phyloP scores from a whole-genome alignment of 2,888 invertebrate species.

The Dione vanillae region DNA sequence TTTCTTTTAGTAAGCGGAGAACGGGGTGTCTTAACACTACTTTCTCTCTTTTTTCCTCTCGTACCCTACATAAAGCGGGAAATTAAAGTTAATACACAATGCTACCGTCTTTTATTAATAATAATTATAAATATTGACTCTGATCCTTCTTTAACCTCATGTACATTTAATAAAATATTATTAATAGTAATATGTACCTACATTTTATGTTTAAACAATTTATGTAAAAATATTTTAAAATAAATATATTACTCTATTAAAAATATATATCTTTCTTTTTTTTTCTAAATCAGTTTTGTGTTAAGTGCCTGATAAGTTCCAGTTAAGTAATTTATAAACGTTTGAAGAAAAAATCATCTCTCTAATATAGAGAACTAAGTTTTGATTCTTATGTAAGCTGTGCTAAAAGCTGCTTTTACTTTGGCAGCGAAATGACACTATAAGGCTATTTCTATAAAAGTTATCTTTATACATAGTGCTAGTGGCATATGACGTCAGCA shows the following conservation, averaged over 20 bases:
- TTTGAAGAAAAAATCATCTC: too few relatives aligned
- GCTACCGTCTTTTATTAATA: constrained; percentile 5
- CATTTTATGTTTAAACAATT: not conserved
- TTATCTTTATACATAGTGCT: too few relatives aligned
- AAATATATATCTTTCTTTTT: not conserved
- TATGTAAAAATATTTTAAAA: constrained; percentile 8
- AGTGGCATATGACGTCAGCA: too few relatives aligned
- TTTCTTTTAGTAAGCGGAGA: too few relatives aligned
- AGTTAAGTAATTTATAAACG: not conserved
- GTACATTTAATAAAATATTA: not conserved
- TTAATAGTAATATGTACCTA: not conserved
- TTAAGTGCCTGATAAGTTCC: not conserved
- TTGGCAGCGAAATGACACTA: too few relatives aligned
- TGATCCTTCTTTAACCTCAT: constrained; percentile 18
- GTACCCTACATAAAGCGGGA: too few relatives aligned
- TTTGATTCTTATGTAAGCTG: too few relatives aligned
- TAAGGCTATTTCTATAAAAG: too few relatives aligned
- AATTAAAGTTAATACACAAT: not conserved
- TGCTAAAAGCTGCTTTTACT: too few relatives aligned
- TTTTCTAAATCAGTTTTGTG: not conserved
- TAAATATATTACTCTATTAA: constrained; percentile 3
- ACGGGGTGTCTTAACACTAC: too few relatives aligned
- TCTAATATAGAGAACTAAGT: too few relatives aligned
- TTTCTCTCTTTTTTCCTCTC: too few relatives aligned
- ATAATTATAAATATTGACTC: constrained; percentile 3